Evolutionary conservation across 1,140 invertebrate species (phyloP).

Genomic region (Orchestia grillus): DNA sequence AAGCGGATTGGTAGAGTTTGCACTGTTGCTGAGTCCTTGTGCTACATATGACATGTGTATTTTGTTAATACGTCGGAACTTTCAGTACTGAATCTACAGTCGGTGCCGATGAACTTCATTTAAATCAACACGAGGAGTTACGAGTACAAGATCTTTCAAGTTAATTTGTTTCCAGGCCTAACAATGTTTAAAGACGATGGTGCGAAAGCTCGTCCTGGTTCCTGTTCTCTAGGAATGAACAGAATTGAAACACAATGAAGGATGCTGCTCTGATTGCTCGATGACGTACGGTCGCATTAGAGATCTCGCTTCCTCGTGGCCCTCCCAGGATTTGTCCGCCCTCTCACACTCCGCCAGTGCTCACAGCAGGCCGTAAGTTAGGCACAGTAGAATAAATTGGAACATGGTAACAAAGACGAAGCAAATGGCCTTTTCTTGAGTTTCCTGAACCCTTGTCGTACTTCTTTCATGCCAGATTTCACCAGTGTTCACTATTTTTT

Average conservation of each 20-base stretch:
- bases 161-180: not conserved
- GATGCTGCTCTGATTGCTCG: not conserved
- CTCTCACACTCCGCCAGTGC: not conserved
- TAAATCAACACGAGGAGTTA: not conserved
- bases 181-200: not conserved
- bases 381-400: too few species aligned
- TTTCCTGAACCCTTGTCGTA: too few species aligned
- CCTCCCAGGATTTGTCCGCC: not conserved
- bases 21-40: too few species aligned
- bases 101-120: not conserved
- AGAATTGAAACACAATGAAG: not conserved
- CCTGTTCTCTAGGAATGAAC: not conserved
- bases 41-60: too few species aligned
- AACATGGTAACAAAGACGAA: too few species aligned
- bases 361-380: not conserved
- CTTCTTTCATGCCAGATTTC: too few species aligned
- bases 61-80: too few species aligned
- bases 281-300: not conserved
- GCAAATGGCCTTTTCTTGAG: too few species aligned
- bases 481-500: too few species aligned
- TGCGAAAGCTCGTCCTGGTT: not conserved
- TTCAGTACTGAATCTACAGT: not conserved
- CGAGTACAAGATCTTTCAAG: not conserved
- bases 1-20: too few species aligned
- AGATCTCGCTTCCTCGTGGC: not conserved